Conservation (phyloP, 2,888 invertebrate genomes). For the Pinctada fucata region DNA sequence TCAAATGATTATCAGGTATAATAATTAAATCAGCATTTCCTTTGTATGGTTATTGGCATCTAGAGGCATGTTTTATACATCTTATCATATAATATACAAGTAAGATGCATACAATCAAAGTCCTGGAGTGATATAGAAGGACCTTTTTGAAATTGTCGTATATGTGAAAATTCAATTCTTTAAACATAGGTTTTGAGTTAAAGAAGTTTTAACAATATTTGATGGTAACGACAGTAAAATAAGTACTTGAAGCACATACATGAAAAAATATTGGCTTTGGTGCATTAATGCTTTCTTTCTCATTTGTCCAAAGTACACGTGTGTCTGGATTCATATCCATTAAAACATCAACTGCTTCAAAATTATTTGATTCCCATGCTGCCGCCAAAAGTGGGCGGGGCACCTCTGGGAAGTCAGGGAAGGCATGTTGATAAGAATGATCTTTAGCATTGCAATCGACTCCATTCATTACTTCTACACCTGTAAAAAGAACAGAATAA, state of each 20-base stretch:
- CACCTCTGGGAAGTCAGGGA: slow-evolving; percentile 53
- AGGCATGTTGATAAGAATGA: slow-evolving; percentile 61
- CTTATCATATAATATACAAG: too few species aligned
- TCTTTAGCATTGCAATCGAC: slow-evolving; percentile 64
- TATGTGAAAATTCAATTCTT: too few species aligned
- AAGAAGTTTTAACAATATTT: too few species aligned
- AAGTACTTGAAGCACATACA: slow-evolving; percentile 43
- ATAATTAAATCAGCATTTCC: neutral
- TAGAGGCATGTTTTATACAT: too few species aligned
- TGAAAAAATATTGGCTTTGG: slow-evolving; percentile 69
- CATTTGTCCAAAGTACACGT: slow-evolving; percentile 57
- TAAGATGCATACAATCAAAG: too few species aligned
- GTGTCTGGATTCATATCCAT: slow-evolving; percentile 66
- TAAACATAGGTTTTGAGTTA: too few species aligned
- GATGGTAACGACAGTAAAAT: too few species aligned
- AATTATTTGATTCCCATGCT: slow-evolving; percentile 68
- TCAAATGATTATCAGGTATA: neutral
- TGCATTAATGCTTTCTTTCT: slow-evolving; percentile 46
- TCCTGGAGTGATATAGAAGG: too few species aligned
- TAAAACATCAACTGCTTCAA: slow-evolving; percentile 62
- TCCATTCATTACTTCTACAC: slow-evolving; percentile 53
- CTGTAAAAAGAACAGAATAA: slow-evolving; percentile 40
- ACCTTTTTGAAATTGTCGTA: too few species aligned
- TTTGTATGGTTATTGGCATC: neutral
- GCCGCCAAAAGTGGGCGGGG: slow-evolving; percentile 68